These are phyloP conservation scores for Vanacampus margaritifer DNA, from an alignment of 2,113 vertebrate genomes.

Conservation along the genomic window DNA sequence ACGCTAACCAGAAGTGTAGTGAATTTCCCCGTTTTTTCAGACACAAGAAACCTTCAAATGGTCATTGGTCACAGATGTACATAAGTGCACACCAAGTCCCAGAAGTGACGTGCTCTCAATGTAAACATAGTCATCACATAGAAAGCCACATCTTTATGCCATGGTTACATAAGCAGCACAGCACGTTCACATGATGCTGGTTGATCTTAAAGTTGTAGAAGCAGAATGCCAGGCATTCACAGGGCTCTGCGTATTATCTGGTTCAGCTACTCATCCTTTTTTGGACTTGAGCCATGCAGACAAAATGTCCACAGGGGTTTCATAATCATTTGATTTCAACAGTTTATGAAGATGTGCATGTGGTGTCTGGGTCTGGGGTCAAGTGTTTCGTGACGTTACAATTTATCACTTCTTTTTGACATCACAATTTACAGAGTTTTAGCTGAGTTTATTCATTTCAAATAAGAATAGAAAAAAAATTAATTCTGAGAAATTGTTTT, in stretches of 20 bases:
- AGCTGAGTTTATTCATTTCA: background rate
- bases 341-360: background rate
- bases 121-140: no score
- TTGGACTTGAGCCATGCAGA: background rate
- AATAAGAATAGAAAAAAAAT: background rate
- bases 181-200: no score
- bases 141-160: no score
- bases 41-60: no score
- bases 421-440: background rate
- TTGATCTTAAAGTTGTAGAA: background rate
- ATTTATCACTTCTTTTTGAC: background rate
- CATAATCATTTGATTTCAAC: no score
- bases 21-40: no score
- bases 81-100: no score
- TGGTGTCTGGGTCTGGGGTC: background rate
- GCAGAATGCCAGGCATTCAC: background rate
- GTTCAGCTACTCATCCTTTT: background rate
- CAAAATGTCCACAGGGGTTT: background rate
- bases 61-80: no score
- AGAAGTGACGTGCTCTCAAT: no score
- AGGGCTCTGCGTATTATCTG: background rate
- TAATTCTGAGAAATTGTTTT: background rate
- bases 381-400: background rate
- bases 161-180: no score
- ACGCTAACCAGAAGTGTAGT: no score